Evolutionary conservation across 2,888 invertebrate species (phyloP), one percentile per base, ranked within the genome.

Genomic region (Palloptera scutellata): DNA sequence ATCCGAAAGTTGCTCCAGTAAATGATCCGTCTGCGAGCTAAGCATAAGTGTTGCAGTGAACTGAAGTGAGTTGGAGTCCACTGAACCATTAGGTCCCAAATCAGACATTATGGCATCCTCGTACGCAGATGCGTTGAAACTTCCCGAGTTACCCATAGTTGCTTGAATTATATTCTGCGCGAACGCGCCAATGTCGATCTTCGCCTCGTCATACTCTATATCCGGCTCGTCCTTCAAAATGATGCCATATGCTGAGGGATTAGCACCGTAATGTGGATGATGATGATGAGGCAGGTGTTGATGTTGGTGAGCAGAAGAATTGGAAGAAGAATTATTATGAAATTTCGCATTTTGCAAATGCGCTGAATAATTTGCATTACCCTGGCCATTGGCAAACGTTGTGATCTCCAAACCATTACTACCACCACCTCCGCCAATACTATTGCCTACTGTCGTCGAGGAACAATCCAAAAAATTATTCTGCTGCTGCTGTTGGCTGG

Each of bases 91-190:
- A 1, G 79, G 75, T 48, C 80, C 78, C 87, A 93, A 90, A 79
- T 93, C 93, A 13, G 93, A 92, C 88, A 94, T 94, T 89, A 95
- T 93, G 8, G 92, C 90, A 75, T 92, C 92, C 54, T 91, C 92
- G 77, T 92, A 93, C 10, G 74, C 80, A 87, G 88, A 82, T 89
- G 88, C 70, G 87, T 86, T 79, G 69, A 80, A 80, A 65, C 73
- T 76, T 0, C 77, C 77, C 48, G 74, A 68, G 70, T 75, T 77
- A 52, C 79, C 78, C 74, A 81, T 79, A 0, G 80, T 79, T 0
- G 82, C 83, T 51, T 83, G 81, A 1, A 83, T 77, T 1, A 81
- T 82, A 60, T 83, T 85, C 62, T 84, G 84, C 5, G 83, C 78
- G 65, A 84, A 84, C 20, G 79, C 81, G 1, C 81, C 79, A 43